Percentiles rank a stretch among this genome's conserved stretches.
Evolutionary conservation across 1,140 invertebrate species (phyloP).

Genomic region (Bombus impatiens): DNA sequence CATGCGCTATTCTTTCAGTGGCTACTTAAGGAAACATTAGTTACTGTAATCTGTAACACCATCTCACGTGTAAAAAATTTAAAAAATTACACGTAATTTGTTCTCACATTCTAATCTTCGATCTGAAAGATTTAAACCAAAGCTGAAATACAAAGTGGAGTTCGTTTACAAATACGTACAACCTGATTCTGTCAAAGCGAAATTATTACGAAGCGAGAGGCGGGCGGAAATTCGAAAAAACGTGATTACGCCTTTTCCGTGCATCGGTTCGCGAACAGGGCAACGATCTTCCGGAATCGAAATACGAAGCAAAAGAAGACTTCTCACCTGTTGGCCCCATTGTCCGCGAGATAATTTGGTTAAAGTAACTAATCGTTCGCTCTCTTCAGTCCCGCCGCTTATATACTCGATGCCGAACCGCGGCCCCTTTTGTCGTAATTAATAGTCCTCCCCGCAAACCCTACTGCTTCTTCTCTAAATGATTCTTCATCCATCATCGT

Average conservation of each 20-base stretch:
- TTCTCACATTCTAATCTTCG: not conserved
- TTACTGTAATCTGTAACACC: not conserved
- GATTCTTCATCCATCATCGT: conserved; percentile 79
- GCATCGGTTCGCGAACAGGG: not conserved
- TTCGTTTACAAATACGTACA: no score
- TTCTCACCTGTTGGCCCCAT: conserved; percentile 72
- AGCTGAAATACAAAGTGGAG: not conserved
- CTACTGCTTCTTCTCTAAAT: conserved; percentile 78
- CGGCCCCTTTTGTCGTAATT: conserved; percentile 82
- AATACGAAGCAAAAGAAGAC: conserved; percentile 65
- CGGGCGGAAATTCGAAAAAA: no score
- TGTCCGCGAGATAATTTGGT: conserved; percentile 81
- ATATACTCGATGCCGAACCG: conserved; percentile 66
- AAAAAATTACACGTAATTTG: not conserved
- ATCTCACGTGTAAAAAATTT: not conserved
- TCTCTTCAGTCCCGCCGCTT: conserved; percentile 77
- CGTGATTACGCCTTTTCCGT: not conserved
- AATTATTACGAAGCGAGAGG: not conserved
- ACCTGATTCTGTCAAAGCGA: no score
- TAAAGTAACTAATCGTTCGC: conserved; percentile 82
- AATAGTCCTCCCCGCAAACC: conserved; percentile 78
- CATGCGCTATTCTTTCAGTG: not conserved
- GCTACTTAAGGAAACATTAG: not conserved
- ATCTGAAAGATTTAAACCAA: not conserved
- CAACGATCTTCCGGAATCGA: conserved; percentile 54